Base-by-base conservation (phyloP, 2,888 invertebrate genomes). In the Deilephila elpenor region DNA sequence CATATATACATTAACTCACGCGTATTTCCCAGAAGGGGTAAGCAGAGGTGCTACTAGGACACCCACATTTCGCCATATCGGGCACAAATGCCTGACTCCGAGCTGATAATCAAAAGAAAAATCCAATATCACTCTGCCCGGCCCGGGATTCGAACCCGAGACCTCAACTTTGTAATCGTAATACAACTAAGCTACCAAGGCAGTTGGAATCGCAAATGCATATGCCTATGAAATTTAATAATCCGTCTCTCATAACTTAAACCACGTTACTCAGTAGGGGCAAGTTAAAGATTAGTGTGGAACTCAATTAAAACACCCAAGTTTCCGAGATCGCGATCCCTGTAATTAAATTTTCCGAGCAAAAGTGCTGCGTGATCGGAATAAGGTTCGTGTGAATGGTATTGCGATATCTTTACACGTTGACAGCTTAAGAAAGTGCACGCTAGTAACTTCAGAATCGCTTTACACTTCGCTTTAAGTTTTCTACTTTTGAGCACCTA, bases 281-380 rank as follows among this genome's bases (percentile, higher is more conserved):
- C 81, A 85, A 89, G 88, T 87, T 86, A 87, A 91, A 91, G 93
- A 92, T 93, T 89, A 93, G 89, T 84, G 82, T 80, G 81, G 84
- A 93, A 93, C 93, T 92, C 91, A 91, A 93, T 92, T 93, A 91
- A 90, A 89, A 82, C 86, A 80, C 82, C 86, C 79, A 90, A 93
- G 86, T 92, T 91, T 82, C 84, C 79, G 75, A 77, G 89, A 89
- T 90, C 90, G 89, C 82, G 89, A 89, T 86, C 89, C 88, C 88
- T 90, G 83, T 93, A 93, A 93, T 93, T 93, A 92, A 92, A 93
- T 93, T 91, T 89, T 85, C 87, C 77, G 75, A 77, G 86, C 86
- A 88, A 90, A 90, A 92, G 89, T 89, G 86, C 86, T 86, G 84
- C 89, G 89, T 90, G 91, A 89, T 88, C 83, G 81, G 91, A 90